These are phyloP conservation scores for Heterocephalus glaber DNA, from an alignment of 2,113 vertebrate genomes.

Conservation along the genomic window DNA sequence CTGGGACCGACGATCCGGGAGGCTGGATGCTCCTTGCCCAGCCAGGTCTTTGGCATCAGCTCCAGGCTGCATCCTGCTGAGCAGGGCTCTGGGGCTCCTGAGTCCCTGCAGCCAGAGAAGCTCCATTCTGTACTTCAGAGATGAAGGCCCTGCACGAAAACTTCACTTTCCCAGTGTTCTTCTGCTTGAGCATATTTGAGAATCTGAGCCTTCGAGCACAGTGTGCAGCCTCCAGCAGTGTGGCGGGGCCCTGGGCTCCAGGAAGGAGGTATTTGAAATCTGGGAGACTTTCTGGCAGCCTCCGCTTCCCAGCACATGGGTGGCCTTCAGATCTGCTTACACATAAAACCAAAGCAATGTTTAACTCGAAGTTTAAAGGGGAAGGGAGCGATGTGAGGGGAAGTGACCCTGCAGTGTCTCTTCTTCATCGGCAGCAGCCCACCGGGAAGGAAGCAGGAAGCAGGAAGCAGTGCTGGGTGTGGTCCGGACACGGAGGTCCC, in stretches of 20 bases:
- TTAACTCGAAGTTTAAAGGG: background rate
- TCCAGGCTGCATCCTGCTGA: background rate
- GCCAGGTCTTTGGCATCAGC: background rate
- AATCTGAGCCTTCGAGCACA: background rate
- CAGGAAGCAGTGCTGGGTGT: fast-evolving
- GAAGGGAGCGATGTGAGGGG: background rate
- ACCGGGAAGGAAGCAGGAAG: background rate
- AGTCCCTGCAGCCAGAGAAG: background rate
- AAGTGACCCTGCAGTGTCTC: background rate
- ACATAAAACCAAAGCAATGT: background rate
- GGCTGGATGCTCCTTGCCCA: fast-evolving
- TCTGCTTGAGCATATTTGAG: background rate
- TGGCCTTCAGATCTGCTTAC: slow-evolving; percentile 25
- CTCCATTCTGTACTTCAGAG: too few species aligned
- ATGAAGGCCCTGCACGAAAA: background rate
- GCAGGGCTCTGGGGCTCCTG: too few species aligned
- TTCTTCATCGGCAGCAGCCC: background rate
- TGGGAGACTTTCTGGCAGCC: slow-evolving; percentile 29
- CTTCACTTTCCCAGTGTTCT: background rate
- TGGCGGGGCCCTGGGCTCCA: background rate
- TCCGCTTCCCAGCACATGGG: background rate
- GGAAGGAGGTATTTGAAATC: background rate
- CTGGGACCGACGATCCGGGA: background rate
- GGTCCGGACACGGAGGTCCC: background rate
- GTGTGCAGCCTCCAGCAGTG: too few species aligned